Base-by-base conservation (phyloP, 2,113 vertebrate species). In the Apus apus region DNA sequence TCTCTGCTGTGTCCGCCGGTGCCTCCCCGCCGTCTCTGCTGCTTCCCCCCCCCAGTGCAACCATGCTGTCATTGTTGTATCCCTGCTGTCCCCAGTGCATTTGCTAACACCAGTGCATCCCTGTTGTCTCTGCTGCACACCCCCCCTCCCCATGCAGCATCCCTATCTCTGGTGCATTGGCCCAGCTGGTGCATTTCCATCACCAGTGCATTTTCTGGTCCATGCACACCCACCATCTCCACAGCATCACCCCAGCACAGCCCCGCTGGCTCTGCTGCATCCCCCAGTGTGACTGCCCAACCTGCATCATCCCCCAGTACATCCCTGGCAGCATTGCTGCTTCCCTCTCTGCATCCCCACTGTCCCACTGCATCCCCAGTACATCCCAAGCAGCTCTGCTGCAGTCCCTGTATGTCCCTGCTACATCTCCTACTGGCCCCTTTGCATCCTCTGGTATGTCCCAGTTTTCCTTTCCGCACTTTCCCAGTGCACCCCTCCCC, bases 271-370 rank as follows among this genome's bases (percentile, higher is more conserved):
- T 23, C 34, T 48, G 64, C 48, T 67, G 67, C 67, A 57, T 11
- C 23, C 21, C 32, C 4, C 32, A 22, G 5, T 7, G 66, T 0
- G 0, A 25, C 58, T 90, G 53, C 60, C 40, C 72, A 9, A 3
- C 10, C 58, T 54, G n/a, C 2, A 0, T 26, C 14, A 5, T 48
- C 20, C 43, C 45, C 15, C 57, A 1, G 3, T 16, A 8, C 0
- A 0, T 53, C 67, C n/a, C 38, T 6, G 36, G 22, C 60, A 29
- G 50, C 16, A 29, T 20, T 90, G 54, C 65, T 58, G 14, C 18
- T 11, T 53, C 36, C 27, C 46, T 29, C 40, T 19, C 1, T 19
- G 32, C n/a, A 58, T 29, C 50, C 32, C 9, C 16, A 8, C 34
- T 46, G 34, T n/a, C 77, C 60, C 19, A 3, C 36, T 68, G 48